These are phyloP conservation scores for Axinella damicornis DNA, from an alignment of 37 sponge, comb jelly and placozoan species.

Conservation along the genomic window DNA sequence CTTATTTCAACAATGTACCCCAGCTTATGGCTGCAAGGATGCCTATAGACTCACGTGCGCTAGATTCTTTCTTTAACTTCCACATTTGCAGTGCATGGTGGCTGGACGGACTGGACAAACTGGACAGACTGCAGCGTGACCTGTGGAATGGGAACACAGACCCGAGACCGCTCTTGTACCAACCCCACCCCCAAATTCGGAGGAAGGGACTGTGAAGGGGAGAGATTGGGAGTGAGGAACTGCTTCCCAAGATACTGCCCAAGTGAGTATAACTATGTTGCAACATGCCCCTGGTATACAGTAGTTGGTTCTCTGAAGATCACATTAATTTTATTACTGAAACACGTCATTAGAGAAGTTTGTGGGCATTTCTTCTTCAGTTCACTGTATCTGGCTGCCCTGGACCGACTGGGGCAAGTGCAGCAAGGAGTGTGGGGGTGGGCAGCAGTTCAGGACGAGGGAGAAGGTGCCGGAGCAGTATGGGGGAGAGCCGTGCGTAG, in stretches of 20 bases:
- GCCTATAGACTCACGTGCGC: no score
- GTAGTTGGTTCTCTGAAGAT: no score
- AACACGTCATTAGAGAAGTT: no score
- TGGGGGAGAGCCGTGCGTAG: slow-evolving; percentile 71
- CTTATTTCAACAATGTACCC: neutral
- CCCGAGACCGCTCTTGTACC: slow-evolving; percentile 39
- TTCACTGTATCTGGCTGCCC: slow-evolving; percentile 71
- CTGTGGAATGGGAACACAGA: slow-evolving; percentile 64
- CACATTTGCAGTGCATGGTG: slow-evolving; percentile 61
- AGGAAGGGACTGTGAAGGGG: slow-evolving; percentile 67
- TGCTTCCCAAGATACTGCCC: slow-evolving; percentile 69
- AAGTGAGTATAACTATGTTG: slow-evolving; percentile 31
- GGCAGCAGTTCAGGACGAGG: slow-evolving; percentile 40
- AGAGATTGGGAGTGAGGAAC: neutral
- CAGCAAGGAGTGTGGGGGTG: slow-evolving; percentile 57
- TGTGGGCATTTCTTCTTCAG: slow-evolving; percentile 2
- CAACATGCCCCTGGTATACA: no score
- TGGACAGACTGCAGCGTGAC: slow-evolving; percentile 68
- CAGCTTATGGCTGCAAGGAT: no score
- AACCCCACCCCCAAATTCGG: slow-evolving; percentile 63
- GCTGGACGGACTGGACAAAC: slow-evolving; percentile 62
- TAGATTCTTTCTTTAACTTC: no score
- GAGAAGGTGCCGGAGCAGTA: slow-evolving; percentile 34
- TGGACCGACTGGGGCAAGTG: slow-evolving; percentile 80
- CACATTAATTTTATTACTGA: no score